Evolutionary conservation across 1,140 invertebrate species (phyloP).

Genomic region (Oryctes rhinoceros): DNA sequence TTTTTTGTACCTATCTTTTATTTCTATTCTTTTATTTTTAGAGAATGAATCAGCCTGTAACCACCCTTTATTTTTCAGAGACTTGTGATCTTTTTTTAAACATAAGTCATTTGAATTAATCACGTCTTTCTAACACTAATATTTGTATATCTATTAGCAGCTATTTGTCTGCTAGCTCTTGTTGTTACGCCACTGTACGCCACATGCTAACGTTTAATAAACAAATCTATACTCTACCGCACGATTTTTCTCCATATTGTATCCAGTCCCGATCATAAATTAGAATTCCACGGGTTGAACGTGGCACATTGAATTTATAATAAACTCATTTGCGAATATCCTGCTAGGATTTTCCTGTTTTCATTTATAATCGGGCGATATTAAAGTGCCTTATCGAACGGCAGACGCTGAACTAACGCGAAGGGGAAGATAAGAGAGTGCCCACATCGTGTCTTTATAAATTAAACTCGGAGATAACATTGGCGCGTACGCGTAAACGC

Average conservation of each 20-base stretch:
- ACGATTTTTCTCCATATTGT: neutral
- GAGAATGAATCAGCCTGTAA: no score
- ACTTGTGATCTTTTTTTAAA: no score
- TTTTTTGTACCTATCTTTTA: no score
- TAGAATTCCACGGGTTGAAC: neutral
- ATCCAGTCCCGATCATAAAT: slow-evolving; percentile 3
- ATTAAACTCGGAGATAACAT: slow-evolving; percentile 8
- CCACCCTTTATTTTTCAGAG: no score
- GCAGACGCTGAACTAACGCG: neutral
- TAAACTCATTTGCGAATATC: slow-evolving; percentile 36
- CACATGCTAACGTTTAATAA: slow-evolving; percentile 15
- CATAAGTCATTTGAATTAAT: no score
- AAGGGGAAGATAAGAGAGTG: slow-evolving; percentile 9
- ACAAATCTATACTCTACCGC: neutral
- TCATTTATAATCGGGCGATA: neutral
- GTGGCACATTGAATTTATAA: slow-evolving; percentile 24
- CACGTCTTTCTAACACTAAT: no score
- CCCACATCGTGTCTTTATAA: slow-evolving; percentile 29
- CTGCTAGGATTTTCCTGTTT: slow-evolving; percentile 35
- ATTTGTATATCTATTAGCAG: no score
- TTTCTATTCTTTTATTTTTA: no score
- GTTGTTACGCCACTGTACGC: neutral
- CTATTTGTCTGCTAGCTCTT: no score
- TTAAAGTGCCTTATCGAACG: slow-evolving; percentile 2
- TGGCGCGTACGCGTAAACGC: neutral